Conservation (phyloP, 2,888 invertebrate genomes). For the Serrognathus titanus region DNA sequence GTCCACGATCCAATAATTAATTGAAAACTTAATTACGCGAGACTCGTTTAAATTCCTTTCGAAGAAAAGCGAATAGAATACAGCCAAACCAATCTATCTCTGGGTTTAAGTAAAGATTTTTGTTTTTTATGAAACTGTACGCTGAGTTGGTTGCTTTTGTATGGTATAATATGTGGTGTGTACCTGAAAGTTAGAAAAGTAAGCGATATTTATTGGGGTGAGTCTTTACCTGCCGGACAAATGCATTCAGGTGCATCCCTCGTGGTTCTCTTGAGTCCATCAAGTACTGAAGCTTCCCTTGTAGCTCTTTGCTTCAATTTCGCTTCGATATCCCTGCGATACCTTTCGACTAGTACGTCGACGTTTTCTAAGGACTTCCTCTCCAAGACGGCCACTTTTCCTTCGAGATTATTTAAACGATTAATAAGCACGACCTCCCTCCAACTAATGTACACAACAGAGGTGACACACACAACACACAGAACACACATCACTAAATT, state of each 20-base stretch:
- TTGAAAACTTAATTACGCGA: too few species aligned
- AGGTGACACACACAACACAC: constrained; percentile 62
- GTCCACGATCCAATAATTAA: too few species aligned
- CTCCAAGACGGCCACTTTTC: constrained; percentile 56
- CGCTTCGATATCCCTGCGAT: constrained; percentile 54
- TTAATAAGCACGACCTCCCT: constrained; percentile 55
- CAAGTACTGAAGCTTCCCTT: constrained; percentile 38
- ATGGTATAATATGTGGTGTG: too few species aligned
- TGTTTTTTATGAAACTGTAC: too few species aligned
- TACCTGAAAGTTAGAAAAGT: neutral
- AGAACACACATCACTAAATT: constrained; percentile 59
- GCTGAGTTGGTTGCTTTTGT: too few species aligned
- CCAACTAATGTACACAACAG: constrained; percentile 60
- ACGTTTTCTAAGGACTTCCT: constrained; percentile 45
- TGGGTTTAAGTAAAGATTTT: too few species aligned
- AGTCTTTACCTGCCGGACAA: constrained; percentile 65
- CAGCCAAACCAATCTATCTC: too few species aligned
- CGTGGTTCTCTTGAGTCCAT: constrained; percentile 48
- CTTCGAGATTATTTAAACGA: constrained; percentile 55
- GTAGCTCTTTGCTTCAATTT: constrained; percentile 46
- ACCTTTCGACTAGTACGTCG: constrained; percentile 54
- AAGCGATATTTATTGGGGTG: too few species aligned
- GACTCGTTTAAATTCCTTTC: too few species aligned
- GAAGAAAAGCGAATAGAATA: too few species aligned
- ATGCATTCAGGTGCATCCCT: constrained; percentile 64